These are phyloP conservation scores for Limanda limanda DNA, from an alignment of 2,113 vertebrate species.

Conservation along the genomic window DNA sequence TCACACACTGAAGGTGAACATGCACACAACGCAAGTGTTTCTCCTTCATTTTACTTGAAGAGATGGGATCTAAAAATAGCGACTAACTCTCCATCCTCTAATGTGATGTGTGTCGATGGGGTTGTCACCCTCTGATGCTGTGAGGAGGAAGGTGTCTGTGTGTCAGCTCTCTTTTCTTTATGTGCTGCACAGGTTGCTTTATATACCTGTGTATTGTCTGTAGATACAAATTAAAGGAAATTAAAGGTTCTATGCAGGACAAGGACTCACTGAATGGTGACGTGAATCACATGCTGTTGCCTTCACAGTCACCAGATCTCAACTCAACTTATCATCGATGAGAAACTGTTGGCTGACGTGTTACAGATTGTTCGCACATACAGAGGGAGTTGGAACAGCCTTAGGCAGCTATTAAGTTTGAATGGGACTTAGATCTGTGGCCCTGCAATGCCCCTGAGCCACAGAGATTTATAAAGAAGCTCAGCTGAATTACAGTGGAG, in stretches of 20 bases:
- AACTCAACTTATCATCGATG: background rate
- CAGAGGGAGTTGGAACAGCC: background rate
- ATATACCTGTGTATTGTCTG: background rate
- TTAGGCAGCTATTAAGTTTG: background rate
- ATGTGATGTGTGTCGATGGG: slow-evolving; percentile 45
- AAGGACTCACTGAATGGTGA: background rate
- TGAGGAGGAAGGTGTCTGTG: slow-evolving; percentile 28
- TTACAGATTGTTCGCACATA: background rate
- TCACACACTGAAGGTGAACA: slow-evolving; percentile 7
- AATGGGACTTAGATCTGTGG: background rate
- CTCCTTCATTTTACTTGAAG: slow-evolving; percentile 27
- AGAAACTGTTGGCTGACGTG: background rate
- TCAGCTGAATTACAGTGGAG: too few species aligned
- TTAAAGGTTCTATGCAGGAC: background rate
- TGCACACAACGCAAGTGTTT: slow-evolving; percentile 22
- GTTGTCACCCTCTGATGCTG: slow-evolving; percentile 66
- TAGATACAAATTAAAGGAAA: background rate
- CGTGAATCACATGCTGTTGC: background rate
- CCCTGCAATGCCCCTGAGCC: too few species aligned
- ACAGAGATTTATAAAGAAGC: too few species aligned
- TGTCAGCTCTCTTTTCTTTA: background rate
- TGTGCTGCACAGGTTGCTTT: background rate
- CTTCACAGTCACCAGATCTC: background rate
- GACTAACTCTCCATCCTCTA: slow-evolving; percentile 37
- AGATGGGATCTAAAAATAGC: slow-evolving; percentile 67